Evolutionary conservation across 2,797 vertebrate genomes (phyloP).

Genomic region (Onychomys torridus): DNA sequence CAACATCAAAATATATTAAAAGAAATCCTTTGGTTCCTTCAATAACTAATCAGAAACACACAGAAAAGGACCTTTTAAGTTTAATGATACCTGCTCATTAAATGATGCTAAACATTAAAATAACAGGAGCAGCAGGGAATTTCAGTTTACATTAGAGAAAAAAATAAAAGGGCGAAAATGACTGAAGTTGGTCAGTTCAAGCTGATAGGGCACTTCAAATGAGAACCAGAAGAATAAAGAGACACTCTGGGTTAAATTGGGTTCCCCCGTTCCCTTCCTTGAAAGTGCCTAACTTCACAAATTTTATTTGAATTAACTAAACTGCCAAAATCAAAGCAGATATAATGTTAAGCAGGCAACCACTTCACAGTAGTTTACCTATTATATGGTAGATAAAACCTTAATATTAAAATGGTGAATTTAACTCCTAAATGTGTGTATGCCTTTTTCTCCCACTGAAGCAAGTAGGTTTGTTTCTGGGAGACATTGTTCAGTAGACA

Average conservation of each 20-base stretch:
- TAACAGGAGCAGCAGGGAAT: constrained; percentile 94
- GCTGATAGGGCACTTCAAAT: constrained; percentile 99
- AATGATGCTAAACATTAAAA: constrained; percentile 94
- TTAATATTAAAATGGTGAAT: constrained; percentile 86
- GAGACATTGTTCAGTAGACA: constrained; percentile 80
- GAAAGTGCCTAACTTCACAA: constrained; percentile 95
- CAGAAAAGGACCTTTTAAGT: constrained; percentile 91
- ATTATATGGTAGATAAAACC: constrained; percentile 94
- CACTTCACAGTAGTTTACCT: constrained; percentile 96
- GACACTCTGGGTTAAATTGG: constrained; percentile 99
- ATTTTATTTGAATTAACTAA: constrained; percentile 97
- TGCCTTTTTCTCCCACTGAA: constrained; percentile 79
- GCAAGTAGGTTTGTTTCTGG: constrained; percentile 81
- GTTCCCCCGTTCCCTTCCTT: constrained; percentile 94
- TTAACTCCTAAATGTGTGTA: constrained; percentile 78
- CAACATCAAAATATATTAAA: constrained; percentile 90
- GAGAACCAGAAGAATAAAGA: constrained; percentile 94
- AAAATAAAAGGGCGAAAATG: constrained; percentile 98
- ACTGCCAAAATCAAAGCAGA: constrained; percentile 97
- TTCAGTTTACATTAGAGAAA: constrained; percentile 99
- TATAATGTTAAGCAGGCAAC: constrained; percentile 97
- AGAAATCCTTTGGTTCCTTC: constrained; percentile 90
- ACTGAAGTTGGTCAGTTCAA: constrained; percentile 99
- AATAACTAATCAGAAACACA: constrained; percentile 91
- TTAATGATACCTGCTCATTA: constrained; percentile 98